A percentile compares a stretch with the other conserved stretches of the same genome.
Evolutionary conservation across 2,888 invertebrate genomes (phyloP).

Genomic region (Rhagium mordax): DNA sequence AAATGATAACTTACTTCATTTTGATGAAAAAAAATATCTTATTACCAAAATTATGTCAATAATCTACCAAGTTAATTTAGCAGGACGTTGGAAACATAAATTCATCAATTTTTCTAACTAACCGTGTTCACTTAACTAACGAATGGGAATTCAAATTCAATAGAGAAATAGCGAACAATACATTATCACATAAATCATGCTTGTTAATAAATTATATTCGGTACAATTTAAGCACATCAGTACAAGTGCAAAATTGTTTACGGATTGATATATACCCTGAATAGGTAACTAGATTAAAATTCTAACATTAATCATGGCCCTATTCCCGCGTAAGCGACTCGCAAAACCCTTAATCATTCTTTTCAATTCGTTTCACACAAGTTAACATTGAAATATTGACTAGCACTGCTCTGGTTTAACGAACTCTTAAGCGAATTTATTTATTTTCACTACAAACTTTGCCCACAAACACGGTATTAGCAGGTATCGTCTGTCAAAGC

Average conservation of each 20-base stretch:
- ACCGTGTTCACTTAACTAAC: too few relatives aligned
- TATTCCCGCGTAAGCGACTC: constrained; percentile 26
- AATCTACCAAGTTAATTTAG: too few relatives aligned
- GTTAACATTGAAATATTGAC: constrained; percentile 31
- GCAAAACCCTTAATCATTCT: constrained; percentile 30
- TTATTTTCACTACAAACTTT: constrained; percentile 8
- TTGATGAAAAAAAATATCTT: too few relatives aligned
- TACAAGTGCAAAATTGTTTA: not conserved
- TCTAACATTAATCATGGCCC: constrained; percentile 30
- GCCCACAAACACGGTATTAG: constrained; percentile 5
- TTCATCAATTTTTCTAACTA: too few relatives aligned
- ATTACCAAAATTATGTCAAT: too few relatives aligned
- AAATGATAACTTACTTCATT: too few relatives aligned
- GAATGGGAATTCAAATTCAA: too few relatives aligned
- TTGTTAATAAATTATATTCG: not conserved
- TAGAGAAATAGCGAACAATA: too few relatives aligned
- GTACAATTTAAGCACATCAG: not conserved
- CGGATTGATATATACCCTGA: constrained; percentile 11
- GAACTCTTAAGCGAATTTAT: constrained; percentile 22
- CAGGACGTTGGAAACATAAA: too few relatives aligned
- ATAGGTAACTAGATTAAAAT: constrained; percentile 31
- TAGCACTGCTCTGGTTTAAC: constrained; percentile 11
- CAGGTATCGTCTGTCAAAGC: constrained; percentile 16
- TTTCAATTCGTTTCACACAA: constrained; percentile 30
- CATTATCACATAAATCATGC: too few relatives aligned